A percentile compares a stretch with the other conserved stretches of the same genome.
These are phyloP conservation scores for Microcebus jonahi DNA, from an alignment of 2,113 vertebrate species.

Conservation along the genomic window DNA sequence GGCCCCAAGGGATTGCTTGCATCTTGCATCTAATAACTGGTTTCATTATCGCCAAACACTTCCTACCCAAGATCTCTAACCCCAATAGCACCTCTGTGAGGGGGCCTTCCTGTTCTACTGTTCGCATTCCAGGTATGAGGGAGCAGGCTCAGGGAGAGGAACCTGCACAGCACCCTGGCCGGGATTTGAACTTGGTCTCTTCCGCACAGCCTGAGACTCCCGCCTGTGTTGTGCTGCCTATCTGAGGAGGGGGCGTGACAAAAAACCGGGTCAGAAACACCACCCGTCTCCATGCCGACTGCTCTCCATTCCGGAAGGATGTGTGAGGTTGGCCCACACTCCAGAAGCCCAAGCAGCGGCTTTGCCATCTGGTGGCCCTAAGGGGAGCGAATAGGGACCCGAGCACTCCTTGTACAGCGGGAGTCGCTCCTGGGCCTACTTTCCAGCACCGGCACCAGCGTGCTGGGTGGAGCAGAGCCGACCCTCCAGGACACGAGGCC, in stretches of 20 bases:
- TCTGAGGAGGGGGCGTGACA: neutral
- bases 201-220: neutral
- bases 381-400: neutral
- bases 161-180: neutral
- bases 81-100: neutral
- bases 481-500: neutral
- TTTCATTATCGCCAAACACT: neutral
- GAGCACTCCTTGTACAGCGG: neutral
- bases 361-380: neutral
- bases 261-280: neutral
- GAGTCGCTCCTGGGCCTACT: neutral
- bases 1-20: accelerated
- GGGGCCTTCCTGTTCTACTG: too few species aligned
- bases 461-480: neutral
- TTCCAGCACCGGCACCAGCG: accelerated
- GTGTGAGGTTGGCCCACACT: neutral
- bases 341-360: neutral
- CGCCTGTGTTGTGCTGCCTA: neutral
- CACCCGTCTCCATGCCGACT: neutral
- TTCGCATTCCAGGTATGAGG: neutral
- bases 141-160: neutral
- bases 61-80: neutral
- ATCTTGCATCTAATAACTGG: neutral
- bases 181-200: neutral
- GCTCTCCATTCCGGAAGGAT: neutral